Evolutionary conservation across 2,797 vertebrate genomes (phyloP).

Genomic region (Gallinago solitaria): DNA sequence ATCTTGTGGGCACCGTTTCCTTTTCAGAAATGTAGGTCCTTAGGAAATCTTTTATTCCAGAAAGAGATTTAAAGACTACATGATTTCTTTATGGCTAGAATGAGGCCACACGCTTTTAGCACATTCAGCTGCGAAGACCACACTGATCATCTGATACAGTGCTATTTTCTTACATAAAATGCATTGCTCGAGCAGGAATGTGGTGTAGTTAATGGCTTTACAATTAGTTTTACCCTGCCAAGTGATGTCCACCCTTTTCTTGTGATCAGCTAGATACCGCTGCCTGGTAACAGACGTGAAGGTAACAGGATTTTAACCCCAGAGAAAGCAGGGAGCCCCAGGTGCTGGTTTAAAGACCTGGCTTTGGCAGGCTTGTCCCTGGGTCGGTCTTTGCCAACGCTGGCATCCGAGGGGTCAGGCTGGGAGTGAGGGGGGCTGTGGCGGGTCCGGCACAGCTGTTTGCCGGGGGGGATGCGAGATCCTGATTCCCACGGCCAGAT

Average conservation of each 20-base stretch:
- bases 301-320: neutral
- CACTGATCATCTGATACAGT: neutral
- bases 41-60: neutral
- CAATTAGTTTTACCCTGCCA: neutral
- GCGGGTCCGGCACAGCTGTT: neutral
- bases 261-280: neutral
- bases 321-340: neutral
- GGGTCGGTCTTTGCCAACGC: neutral
- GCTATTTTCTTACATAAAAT: neutral
- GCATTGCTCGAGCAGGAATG: neutral
- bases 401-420: accelerated
- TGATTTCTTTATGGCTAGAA: neutral
- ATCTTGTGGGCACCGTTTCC: neutral
- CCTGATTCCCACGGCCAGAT: neutral
- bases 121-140: neutral
- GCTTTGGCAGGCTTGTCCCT: neutral
- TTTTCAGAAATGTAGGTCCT: neutral
- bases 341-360: neutral
- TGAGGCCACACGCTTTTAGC: neutral
- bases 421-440: accelerated
- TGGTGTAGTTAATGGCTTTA: neutral
- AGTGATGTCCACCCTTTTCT: neutral
- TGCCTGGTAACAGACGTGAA: neutral
- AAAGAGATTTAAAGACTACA: neutral
- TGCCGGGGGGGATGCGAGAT: accelerated